A percentile compares a stretch with the other conserved stretches of the same genome.
These are phyloP conservation scores for Cyrtorhinus lividipennis DNA, from an alignment of 1,140 invertebrate species.

Conservation along the genomic window DNA sequence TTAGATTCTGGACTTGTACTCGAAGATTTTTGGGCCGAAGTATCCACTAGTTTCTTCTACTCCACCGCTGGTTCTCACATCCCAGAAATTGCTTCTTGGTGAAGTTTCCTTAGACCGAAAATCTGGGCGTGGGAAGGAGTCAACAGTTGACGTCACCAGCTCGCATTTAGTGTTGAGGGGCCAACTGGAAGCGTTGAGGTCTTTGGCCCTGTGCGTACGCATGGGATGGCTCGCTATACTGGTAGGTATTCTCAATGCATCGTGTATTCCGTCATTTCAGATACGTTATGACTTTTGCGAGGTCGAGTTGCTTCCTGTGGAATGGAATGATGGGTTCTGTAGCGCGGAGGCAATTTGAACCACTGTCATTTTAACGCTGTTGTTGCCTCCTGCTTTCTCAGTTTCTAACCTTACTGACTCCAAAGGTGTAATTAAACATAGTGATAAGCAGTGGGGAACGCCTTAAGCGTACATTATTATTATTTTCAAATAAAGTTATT, in stretches of 20 bases:
- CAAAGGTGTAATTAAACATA: no score
- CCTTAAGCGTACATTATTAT: no score
- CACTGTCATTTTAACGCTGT: no score
- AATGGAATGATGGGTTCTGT: no score
- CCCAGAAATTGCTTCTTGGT: slow-evolving; percentile 39
- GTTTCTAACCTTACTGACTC: no score
- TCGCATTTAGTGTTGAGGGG: slow-evolving; percentile 46
- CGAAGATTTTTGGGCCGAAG: slow-evolving; percentile 37
- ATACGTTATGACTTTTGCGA: no score
- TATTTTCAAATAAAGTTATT: no score
- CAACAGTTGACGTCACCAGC: slow-evolving; percentile 30
- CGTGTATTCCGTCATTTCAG: no score
- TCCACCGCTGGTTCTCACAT: slow-evolving; percentile 36
- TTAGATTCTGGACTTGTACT: slow-evolving; percentile 43
- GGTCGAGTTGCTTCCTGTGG: no score
- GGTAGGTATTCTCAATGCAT: slow-evolving; percentile 36
- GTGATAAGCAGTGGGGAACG: no score
- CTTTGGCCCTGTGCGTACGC: slow-evolving; percentile 64
- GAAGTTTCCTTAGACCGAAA: slow-evolving; percentile 31
- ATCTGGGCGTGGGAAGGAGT: background rate
- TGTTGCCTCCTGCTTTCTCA: no score
- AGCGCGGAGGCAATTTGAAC: no score
- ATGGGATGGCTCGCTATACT: slow-evolving; percentile 87
- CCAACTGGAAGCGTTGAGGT: slow-evolving; percentile 50
- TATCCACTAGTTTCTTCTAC: slow-evolving; percentile 34